Percentiles rank a stretch among this genome's conserved stretches.
Conservation (phyloP, 2,797 vertebrate species). For the Taeniopygia guttata region DNA sequence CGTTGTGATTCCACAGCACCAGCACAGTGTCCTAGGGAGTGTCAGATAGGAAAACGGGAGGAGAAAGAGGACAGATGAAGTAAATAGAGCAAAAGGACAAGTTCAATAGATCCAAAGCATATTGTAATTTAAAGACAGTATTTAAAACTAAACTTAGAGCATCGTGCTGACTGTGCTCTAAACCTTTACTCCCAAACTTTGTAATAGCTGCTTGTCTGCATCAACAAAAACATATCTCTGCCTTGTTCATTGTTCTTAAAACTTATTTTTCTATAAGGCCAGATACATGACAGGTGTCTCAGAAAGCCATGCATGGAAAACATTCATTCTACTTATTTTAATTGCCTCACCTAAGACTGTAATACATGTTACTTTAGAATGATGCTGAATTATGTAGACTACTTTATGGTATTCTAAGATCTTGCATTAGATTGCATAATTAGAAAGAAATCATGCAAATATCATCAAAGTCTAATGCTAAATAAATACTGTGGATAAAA, state of each 20-base stretch:
- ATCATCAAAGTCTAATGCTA: neutral
- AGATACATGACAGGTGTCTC: neutral
- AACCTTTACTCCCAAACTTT: neutral
- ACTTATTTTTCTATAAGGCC: neutral
- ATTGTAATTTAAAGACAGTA: neutral
- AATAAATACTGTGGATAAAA: neutral
- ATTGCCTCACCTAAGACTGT: neutral
- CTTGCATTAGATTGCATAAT: neutral
- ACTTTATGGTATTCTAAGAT: neutral
- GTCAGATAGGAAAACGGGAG: neutral
- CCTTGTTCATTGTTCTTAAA: neutral
- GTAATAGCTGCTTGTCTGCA: neutral
- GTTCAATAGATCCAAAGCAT: neutral
- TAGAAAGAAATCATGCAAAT: neutral
- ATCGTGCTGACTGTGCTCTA: neutral
- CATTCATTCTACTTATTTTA: neutral
- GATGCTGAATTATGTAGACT: neutral
- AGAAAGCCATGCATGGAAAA: neutral
- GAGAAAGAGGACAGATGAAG: neutral
- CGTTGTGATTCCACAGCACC: neutral
- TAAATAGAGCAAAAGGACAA: neutral
- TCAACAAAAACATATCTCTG: neutral
- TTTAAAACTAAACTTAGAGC: neutral
- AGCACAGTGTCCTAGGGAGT: neutral
- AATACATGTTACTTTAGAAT: neutral